Percentiles rank a stretch among this genome's conserved stretches.
phyloP scores from a whole-genome alignment of 2,888 invertebrate genomes.

The Gymnocheta viridis region DNA sequence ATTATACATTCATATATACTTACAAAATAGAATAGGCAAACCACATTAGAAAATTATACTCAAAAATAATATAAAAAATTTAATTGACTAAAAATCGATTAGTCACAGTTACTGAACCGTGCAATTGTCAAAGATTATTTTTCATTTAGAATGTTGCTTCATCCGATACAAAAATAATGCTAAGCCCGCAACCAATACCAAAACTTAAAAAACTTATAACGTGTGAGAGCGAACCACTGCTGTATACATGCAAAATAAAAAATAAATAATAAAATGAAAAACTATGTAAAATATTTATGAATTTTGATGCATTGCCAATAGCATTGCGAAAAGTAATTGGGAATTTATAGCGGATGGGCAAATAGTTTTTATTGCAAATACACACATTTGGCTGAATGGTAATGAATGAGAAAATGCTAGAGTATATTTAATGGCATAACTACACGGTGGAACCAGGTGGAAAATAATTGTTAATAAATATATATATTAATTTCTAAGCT shows the following conservation, averaged over 20 bases:
- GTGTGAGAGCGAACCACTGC: background rate
- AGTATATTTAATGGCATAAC: background rate
- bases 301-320: conserved; percentile 68
- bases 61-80: background rate
- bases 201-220: conserved; percentile 3
- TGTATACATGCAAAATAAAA: background rate
- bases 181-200: background rate
- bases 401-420: background rate
- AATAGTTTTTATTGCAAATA: conserved; percentile 32
- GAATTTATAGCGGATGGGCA: conserved; percentile 60
- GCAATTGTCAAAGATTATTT: conserved; percentile 75
- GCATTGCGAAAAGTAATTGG: conserved; percentile 56
- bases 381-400: background rate
- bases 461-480: too few relatives aligned
- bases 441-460: background rate
- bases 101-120: conserved; percentile 76
- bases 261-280: background rate
- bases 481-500: too few relatives aligned
- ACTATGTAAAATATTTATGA: conserved; percentile 22
- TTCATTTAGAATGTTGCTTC: conserved; percentile 71
- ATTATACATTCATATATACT: background rate
- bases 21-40: background rate
- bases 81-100: conserved; percentile 74
- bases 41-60: conserved; percentile 10
- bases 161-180: conserved; percentile 19